Evolutionary conservation across 2,888 invertebrate genomes (phyloP).

Genomic region (Drosophila kanekoi): DNA sequence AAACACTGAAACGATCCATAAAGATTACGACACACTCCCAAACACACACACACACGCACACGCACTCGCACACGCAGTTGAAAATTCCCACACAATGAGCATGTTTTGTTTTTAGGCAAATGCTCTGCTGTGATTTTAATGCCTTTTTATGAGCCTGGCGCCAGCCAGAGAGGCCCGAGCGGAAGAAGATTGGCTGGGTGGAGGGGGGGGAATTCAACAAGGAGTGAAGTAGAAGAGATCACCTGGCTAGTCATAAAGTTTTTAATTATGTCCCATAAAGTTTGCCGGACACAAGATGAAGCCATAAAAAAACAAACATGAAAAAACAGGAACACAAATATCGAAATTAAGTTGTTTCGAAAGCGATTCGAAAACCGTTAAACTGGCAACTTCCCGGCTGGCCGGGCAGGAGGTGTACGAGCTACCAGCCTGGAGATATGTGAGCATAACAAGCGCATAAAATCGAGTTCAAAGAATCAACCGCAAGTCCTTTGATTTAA

Average conservation of each 20-base stretch:
- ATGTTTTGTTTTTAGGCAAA: conserved; percentile 61
- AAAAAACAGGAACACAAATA: conserved; percentile 8
- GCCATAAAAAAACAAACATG: conserved; percentile 61
- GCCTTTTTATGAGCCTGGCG: conserved; percentile 51
- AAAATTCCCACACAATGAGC: conserved; percentile 36
- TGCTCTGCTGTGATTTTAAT: conserved; percentile 60
- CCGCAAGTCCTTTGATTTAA: conserved; percentile 15
- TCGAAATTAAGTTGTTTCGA: conserved; percentile 70
- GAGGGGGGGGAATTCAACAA: neutral
- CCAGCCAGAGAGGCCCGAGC: conserved; percentile 5
- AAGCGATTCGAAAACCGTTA: conserved; percentile 44
- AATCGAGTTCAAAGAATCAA: conserved; percentile 24
- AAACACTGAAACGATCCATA: conserved; percentile 54
- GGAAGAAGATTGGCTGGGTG: neutral
- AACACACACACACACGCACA: neutral
- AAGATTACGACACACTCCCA: conserved; percentile 35
- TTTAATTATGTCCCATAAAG: conserved; percentile 67
- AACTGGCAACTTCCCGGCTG: neutral
- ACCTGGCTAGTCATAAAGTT: conserved; percentile 65
- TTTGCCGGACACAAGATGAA: conserved; percentile 61
- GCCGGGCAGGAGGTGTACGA: neutral
- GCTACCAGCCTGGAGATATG: conserved; percentile 16
- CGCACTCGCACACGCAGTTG: neutral
- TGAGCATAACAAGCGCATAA: neutral
- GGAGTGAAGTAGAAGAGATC: conserved; percentile 9